Evolutionary conservation across 2,888 invertebrate species (phyloP).

Genomic region (Scaptomyza parva): DNA sequence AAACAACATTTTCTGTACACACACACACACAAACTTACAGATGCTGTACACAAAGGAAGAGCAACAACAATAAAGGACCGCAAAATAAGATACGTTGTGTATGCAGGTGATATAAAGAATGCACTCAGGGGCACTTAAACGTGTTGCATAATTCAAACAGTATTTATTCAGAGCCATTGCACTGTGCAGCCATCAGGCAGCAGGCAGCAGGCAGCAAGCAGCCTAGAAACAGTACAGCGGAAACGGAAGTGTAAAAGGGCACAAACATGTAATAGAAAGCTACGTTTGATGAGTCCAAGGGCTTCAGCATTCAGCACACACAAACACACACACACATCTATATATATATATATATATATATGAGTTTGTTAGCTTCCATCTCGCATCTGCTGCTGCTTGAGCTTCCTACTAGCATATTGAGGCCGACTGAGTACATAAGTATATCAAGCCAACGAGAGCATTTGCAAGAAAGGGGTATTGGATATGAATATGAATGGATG

Average conservation of each 20-base stretch:
- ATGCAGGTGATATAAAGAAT: slow-evolving; percentile 43
- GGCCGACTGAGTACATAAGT: slow-evolving; percentile 36
- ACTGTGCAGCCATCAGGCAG: slow-evolving; percentile 31
- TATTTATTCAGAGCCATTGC: slow-evolving; percentile 72
- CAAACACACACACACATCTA: not conserved
- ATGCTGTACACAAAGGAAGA: not conserved
- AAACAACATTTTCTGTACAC: slow-evolving; percentile 31
- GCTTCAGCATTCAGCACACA: slow-evolving; percentile 15
- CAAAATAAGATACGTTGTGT: slow-evolving; percentile 5
- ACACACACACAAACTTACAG: too few relatives aligned
- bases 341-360: too few relatives aligned
- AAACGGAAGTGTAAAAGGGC: slow-evolving; percentile 65
- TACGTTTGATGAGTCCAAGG: slow-evolving; percentile 36
- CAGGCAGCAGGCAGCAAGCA: slow-evolving; percentile 19
- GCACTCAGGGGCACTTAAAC: slow-evolving; percentile 67
- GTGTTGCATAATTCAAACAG: slow-evolving; percentile 73
- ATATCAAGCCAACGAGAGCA: slow-evolving; percentile 9
- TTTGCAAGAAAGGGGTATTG: slow-evolving; percentile 10
- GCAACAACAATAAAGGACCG: slow-evolving; percentile 2
- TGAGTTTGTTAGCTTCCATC: slow-evolving; percentile 22
- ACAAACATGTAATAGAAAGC: slow-evolving; percentile 34
- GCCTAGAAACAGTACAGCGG: slow-evolving; percentile 25
- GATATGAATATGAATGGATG: slow-evolving; percentile 19
- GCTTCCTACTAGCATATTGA: slow-evolving; percentile 50
- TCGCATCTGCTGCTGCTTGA: not conserved